These are phyloP conservation scores for Papilio gigon DNA, from an alignment of 2,888 invertebrate species.

Conservation along the genomic window DNA sequence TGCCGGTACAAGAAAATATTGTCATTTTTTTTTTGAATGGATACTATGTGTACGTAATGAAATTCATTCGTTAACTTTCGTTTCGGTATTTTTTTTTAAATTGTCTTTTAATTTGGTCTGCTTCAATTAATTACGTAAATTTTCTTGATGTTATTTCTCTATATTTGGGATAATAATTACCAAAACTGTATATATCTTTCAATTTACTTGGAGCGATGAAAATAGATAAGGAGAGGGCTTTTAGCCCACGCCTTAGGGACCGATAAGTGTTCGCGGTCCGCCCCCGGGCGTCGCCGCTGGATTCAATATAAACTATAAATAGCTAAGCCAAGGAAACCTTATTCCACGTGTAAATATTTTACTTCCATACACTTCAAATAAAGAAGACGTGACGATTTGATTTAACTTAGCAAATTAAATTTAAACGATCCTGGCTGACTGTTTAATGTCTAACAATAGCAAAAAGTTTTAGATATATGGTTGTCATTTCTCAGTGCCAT, in stretches of 20 bases:
- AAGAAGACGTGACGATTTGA: no score
- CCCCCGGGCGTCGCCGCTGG: neutral
- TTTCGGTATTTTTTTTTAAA: neutral
- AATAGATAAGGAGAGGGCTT: conserved; percentile 7
- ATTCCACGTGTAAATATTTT: neutral
- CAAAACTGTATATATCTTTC: conserved; percentile 1
- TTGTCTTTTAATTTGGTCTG: no score
- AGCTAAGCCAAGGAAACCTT: neutral
- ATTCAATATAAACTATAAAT: conserved; percentile 8
- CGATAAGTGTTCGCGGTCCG: conserved; percentile 7
- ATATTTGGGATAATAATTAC: neutral
- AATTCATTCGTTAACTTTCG: neutral
- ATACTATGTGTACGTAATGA: neutral
- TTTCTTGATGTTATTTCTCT: no score
- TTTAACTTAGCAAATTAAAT: no score
- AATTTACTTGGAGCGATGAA: conserved; percentile 10
- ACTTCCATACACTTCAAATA: no score
- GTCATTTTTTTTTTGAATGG: neutral
- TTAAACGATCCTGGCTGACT: no score
- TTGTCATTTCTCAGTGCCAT: no score
- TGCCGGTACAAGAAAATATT: neutral
- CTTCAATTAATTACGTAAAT: no score
- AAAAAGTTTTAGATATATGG: no score
- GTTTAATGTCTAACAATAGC: no score
- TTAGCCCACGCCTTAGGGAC: conserved; percentile 2